These are phyloP conservation scores for Anguilla rostrata DNA, from an alignment of 2,113 vertebrate genomes.

Conservation along the genomic window DNA sequence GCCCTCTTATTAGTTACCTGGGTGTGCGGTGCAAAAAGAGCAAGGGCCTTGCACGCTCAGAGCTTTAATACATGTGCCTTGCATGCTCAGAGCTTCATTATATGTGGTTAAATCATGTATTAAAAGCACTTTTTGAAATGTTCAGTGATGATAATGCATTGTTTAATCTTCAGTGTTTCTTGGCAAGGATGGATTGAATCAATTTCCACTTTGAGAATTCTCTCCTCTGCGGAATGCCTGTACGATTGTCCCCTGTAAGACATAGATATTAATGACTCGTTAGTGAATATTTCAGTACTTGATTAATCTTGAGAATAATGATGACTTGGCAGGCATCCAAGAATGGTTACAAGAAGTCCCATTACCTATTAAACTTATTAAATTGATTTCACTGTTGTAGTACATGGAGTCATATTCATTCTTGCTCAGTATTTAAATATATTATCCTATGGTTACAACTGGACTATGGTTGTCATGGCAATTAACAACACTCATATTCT, in stretches of 20 bases:
- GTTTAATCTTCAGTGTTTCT: background rate
- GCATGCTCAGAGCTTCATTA: background rate
- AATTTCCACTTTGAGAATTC: background rate
- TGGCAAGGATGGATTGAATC: background rate
- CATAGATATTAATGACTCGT: background rate
- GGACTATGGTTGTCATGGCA: background rate
- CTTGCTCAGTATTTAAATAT: constrained; percentile 2
- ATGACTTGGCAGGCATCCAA: background rate
- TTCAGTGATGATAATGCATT: background rate
- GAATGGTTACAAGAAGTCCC: background rate
- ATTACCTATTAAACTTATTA: background rate
- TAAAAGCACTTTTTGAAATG: background rate
- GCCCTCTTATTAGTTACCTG: background rate
- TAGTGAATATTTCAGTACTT: background rate
- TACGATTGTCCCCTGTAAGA: background rate
- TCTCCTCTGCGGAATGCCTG: background rate
- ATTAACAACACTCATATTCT: background rate
- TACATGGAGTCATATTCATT: constrained; percentile 4
- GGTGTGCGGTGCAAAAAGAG: background rate
- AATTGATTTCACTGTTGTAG: background rate
- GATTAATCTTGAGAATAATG: background rate
- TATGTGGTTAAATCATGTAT: background rate
- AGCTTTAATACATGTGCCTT: too few species aligned
- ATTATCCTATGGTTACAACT: background rate
- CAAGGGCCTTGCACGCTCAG: background rate